Evolutionary conservation across 1,140 invertebrate species (phyloP), one percentile per base, ranked within the genome.

Genomic region (Macrostomum lignano): DNA sequence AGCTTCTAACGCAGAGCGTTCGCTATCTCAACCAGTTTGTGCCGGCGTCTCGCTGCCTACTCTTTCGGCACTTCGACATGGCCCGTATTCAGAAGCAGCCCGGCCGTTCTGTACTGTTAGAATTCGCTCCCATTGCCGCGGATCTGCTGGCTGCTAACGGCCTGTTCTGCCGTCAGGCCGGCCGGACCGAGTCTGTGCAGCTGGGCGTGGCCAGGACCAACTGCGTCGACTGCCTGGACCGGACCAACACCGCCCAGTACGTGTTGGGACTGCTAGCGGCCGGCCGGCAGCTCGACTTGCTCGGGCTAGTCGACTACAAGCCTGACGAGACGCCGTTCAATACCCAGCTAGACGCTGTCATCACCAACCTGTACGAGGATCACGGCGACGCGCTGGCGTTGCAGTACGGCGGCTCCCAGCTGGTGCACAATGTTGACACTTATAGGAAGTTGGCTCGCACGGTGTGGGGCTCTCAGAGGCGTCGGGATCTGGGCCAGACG

Each of bases 231-330:
- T 98, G 88, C 54, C 64, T 98, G 21, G 91, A 98, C 62, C 65
- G 91, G 41, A 98, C 91, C 3, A 98, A 98, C 52, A 96, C 91
- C 0, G 88, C 86, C 1, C 88, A 96, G 59, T 96, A 94, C 65
- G 81, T 78, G n/a, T 70, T 98, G 42, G 86, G 84, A 19, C 88
- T 86, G 57, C 81, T 74, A 58, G 86, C 81, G 2, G 55, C 96
- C 15, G 81, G 72, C 2, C 71, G 73, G 57, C 78, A 78, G 65
- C 49, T 93, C 9, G 72, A 72, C 53, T 67, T 72, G 2, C 51
- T 94, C 26, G 84, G 84, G 7, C 67, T 94, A 19, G 51, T 94
- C n/a, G n/a, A n/a, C n/a, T n/a, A n/a, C n/a, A n/a, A n/a, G n/a
- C n/a, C n/a, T n/a, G n/a, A n/a, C n/a, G n/a, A n/a, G n/a, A n/a